Evolutionary conservation across 2,797 vertebrate genomes (phyloP).

Genomic region (Lindbergichthys nudifrons): DNA sequence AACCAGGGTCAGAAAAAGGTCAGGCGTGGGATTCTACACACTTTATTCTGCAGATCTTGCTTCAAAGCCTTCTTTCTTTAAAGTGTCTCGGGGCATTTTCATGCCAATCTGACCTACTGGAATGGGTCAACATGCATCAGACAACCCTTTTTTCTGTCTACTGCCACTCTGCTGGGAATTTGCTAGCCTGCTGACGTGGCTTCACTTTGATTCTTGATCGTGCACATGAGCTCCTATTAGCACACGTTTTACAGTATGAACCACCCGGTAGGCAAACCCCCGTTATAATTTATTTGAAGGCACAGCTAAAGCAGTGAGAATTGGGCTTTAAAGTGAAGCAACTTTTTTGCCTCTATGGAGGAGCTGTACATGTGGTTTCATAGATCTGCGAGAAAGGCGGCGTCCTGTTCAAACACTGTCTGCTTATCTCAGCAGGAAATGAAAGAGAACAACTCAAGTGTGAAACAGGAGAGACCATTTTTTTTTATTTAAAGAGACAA

Average conservation of each 20-base stretch:
- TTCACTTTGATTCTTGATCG: slow-evolving; percentile 1
- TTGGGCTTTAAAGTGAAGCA: neutral
- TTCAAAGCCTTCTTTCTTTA: neutral
- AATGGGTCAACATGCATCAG: neutral
- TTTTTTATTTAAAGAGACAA: neutral
- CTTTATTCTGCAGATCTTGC: slow-evolving; percentile 36
- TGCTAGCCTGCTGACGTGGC: neutral
- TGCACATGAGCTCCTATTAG: neutral
- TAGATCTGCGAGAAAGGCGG: no score
- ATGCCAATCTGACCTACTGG: slow-evolving; percentile 7
- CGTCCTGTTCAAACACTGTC: neutral
- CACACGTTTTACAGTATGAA: neutral
- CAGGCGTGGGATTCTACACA: slow-evolving; percentile 23
- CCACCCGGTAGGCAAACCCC: neutral
- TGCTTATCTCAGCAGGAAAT: neutral
- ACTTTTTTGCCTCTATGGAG: neutral
- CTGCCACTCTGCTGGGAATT: neutral
- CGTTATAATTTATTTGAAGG: neutral
- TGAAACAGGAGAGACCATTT: neutral
- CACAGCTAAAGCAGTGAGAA: neutral
- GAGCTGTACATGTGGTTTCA: neutral
- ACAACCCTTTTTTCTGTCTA: neutral
- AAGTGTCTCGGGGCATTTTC: slow-evolving; percentile 9
- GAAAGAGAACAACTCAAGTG: neutral
- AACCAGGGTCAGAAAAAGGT: slow-evolving; percentile 49